phyloP scores from a whole-genome alignment of 2,797 vertebrate species.

The Hipposideros larvatus region DNA sequence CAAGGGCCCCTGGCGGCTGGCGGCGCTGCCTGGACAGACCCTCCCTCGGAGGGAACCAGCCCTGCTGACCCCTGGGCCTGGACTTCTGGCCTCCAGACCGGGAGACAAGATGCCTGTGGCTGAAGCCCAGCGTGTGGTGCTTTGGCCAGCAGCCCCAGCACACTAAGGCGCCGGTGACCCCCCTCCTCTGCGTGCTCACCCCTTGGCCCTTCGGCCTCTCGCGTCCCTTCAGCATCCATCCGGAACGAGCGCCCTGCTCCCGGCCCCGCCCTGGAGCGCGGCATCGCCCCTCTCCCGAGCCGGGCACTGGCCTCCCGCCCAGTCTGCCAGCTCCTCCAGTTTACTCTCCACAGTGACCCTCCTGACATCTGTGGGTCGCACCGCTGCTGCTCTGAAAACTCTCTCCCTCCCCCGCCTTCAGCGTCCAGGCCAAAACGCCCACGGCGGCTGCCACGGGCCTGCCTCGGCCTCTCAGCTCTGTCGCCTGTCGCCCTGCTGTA shows the following conservation, averaged over 20 bases:
- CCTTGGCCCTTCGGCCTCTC: no score
- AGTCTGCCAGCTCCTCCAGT: fast-evolving
- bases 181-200: background rate
- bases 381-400: background rate
- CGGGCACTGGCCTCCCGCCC: background rate
- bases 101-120: no score
- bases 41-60: background rate
- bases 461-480: no score
- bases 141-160: background rate
- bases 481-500: no score
- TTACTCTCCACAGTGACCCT: background rate
- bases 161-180: fast-evolving
- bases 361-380: no score
- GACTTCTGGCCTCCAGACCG: background rate
- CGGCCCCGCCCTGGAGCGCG: fast-evolving
- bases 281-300: no score
- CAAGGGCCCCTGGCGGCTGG: fast-evolving
- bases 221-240: fast-evolving
- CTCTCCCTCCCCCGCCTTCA: background rate
- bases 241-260: background rate
- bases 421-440: no score
- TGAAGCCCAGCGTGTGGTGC: no score
- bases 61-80: fast-evolving
- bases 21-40: no score
- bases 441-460: fast-evolving